Evolutionary conservation across 2,888 invertebrate genomes (phyloP).

Genomic region (Drosophila silvestris): DNA sequence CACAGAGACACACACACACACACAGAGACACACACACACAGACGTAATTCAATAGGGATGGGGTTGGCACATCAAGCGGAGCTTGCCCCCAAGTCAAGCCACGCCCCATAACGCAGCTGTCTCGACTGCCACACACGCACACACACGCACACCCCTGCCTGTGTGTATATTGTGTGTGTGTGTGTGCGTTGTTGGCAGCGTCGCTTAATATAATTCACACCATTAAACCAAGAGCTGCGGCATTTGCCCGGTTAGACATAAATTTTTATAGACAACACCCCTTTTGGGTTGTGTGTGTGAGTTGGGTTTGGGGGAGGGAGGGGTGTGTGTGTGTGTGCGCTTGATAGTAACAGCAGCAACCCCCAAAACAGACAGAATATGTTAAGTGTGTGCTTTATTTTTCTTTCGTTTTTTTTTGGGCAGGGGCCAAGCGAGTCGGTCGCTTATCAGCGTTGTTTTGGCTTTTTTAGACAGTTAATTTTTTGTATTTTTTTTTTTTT

Average conservation of each 20-base stretch:
- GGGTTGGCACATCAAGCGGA: conserved; percentile 34
- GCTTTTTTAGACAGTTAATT: conserved; percentile 59
- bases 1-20: conserved; percentile 54
- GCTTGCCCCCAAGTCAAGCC: conserved; percentile 19
- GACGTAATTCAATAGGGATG: conserved; percentile 14
- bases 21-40: conserved; percentile 11
- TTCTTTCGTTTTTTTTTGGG: conserved; percentile 28
- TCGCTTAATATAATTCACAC: conserved; percentile 80
- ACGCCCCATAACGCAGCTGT: conserved; percentile 53
- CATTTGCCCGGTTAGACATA: conserved; percentile 76
- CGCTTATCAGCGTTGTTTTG: conserved; percentile 74
- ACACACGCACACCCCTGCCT: neutral
- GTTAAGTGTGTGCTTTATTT: conserved; percentile 61
- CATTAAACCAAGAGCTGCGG: conserved; percentile 79
- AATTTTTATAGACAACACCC: conserved; percentile 78
- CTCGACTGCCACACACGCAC: conserved; percentile 38
- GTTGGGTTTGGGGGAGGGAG: neutral
- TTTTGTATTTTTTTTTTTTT: conserved; percentile 29
- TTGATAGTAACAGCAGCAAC: conserved; percentile 21
- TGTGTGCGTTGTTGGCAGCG: conserved; percentile 41
- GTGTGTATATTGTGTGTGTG: conserved; percentile 16
- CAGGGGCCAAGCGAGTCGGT: conserved; percentile 50
- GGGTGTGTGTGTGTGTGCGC: neutral
- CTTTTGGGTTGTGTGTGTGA: conserved; percentile 11
- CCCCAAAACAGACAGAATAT: conserved; percentile 55